A percentile compares a stretch with the other conserved stretches of the same genome.
phyloP scores from a whole-genome alignment of 2,888 invertebrate species.

The Odontocerum albicorne region DNA sequence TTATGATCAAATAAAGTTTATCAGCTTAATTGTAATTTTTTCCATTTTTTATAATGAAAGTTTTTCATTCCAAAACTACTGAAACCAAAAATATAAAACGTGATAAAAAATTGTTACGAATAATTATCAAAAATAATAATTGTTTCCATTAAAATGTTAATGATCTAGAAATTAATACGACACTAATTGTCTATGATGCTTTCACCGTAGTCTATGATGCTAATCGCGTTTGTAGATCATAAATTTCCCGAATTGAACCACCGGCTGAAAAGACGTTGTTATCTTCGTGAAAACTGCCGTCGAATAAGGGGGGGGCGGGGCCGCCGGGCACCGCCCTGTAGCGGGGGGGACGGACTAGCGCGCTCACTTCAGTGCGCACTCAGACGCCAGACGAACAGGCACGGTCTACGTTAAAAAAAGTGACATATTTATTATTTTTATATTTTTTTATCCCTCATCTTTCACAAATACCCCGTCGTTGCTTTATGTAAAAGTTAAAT shows the following conservation, averaged over 20 bases:
- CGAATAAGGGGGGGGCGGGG: constrained; percentile 17
- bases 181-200: constrained; percentile 25
- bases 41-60: too few relatives aligned
- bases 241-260: constrained; percentile 29
- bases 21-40: too few relatives aligned
- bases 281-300: constrained; percentile 13
- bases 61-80: too few relatives aligned
- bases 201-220: constrained; percentile 21
- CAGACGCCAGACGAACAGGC: constrained; percentile 37
- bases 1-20: too few relatives aligned
- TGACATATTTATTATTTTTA: constrained; percentile 16
- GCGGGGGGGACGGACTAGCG: constrained; percentile 37
- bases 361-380: constrained; percentile 38
- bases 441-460: constrained; percentile 41
- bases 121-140: constrained; percentile 4
- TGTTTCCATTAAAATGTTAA: constrained; percentile 26
- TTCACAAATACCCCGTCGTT: constrained; percentile 35
- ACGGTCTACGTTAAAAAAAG: constrained; percentile 23
- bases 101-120: too few relatives aligned
- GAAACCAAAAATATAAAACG: too few relatives aligned
- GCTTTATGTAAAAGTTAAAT: too few relatives aligned
- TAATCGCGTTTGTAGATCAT: constrained; percentile 23
- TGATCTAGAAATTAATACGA: constrained; percentile 24
- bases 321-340: constrained; percentile 34
- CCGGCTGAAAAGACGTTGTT: constrained; percentile 23